A percentile compares a stretch with the other conserved stretches of the same genome.
Conservation (phyloP, 2,113 vertebrate species). For the Sitta europaea region DNA sequence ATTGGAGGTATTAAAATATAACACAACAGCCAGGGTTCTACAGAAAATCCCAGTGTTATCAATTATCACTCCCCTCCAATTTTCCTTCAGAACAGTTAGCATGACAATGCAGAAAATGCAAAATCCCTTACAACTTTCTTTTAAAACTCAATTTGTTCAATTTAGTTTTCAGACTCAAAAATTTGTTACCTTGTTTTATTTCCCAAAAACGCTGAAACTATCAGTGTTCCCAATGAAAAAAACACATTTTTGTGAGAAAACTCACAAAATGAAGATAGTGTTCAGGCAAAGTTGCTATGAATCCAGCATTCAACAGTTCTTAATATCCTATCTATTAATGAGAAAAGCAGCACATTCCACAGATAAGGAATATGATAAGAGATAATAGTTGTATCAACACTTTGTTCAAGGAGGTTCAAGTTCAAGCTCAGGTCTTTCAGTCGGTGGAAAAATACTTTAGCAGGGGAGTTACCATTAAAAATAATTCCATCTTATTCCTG, state of each 20-base stretch:
- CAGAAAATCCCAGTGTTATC: neutral
- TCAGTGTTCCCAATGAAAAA: neutral
- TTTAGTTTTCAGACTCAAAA: neutral
- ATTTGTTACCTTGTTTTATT: neutral
- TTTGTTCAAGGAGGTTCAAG: neutral
- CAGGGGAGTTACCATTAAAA: neutral
- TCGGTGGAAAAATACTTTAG: neutral
- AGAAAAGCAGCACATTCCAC: neutral
- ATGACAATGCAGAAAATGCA: neutral
- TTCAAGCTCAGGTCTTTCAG: neutral
- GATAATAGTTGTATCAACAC: neutral
- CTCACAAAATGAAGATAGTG: neutral
- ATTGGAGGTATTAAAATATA: neutral
- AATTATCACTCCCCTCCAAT: neutral
- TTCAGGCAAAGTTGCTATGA: neutral
- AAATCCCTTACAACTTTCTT: neutral
- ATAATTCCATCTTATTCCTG: neutral
- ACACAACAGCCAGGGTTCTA: neutral
- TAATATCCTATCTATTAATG: neutral
- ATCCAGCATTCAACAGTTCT: neutral
- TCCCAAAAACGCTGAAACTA: neutral
- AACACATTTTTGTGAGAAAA: neutral
- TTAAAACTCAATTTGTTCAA: neutral
- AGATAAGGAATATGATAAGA: neutral
- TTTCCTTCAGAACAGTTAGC: neutral